These are phyloP conservation scores for Chironex yamaguchii DNA, from an alignment of 30 jellyfish, hydroid and myxozoan species.

Conservation along the genomic window DNA sequence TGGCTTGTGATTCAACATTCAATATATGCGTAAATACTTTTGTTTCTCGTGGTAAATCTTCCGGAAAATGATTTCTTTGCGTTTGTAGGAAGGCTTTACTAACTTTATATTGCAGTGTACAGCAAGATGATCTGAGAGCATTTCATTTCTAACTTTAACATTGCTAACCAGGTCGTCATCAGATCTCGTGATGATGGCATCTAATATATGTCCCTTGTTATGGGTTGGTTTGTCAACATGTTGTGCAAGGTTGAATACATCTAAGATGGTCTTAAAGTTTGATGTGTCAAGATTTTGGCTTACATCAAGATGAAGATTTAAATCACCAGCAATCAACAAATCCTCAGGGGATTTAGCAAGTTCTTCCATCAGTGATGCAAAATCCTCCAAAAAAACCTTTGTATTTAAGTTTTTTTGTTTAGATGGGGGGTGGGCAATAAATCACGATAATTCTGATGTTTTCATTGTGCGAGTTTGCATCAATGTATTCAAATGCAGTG, in stretches of 20 bases:
- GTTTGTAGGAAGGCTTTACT: conserved; percentile 11
- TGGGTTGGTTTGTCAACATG: conserved; percentile 20
- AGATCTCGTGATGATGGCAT: conserved; percentile 12
- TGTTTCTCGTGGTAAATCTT: too few species aligned
- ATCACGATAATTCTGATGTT: background rate
- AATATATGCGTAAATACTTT: too few species aligned
- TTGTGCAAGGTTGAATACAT: conserved; percentile 35
- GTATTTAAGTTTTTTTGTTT: background rate
- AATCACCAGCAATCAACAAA: conserved; percentile 45
- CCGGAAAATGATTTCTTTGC: background rate
- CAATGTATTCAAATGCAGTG: background rate
- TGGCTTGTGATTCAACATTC: too few species aligned
- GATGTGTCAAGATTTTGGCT: conserved; percentile 27
- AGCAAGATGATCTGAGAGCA: conserved; percentile 15
- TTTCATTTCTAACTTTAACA: background rate
- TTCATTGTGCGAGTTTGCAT: too few species aligned
- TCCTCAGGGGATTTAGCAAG: conserved; percentile 32
- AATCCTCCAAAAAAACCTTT: conserved; percentile 34
- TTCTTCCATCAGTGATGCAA: conserved; percentile 19
- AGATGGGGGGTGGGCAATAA: conserved; percentile 60
- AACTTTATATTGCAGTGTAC: conserved; percentile 27
- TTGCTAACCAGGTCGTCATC: conserved; percentile 3
- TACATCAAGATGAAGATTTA: conserved; percentile 29
- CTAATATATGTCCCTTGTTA: conserved; percentile 28
- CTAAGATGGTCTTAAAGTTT: conserved; percentile 1